Base-by-base conservation (phyloP, 2,113 vertebrate genomes). In the Corydoras sp. region DNA sequence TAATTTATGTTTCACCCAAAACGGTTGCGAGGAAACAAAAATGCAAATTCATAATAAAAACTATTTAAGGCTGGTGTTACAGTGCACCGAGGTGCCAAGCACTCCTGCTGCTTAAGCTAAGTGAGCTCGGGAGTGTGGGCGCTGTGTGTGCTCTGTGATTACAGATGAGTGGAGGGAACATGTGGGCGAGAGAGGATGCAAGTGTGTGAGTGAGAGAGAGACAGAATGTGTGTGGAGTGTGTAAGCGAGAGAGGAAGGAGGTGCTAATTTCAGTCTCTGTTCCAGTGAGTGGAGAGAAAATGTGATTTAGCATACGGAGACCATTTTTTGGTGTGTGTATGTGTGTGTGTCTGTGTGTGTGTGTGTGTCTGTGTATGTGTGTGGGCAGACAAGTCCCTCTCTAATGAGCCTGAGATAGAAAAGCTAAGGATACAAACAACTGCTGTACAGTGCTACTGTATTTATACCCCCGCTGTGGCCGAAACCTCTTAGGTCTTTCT, bases 271-370 rank as follows among this genome's bases (percentile, higher is more conserved):
- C 50, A 68, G 62, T 18, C 30, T 63, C 60, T 54, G 63, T 74
- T 71, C 71, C 75, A 66, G 65, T 64, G 56, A 29, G 59, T 74
- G 48, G 31, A 69, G 59, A 59, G 67, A 74, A 72, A 63, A 76
- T 67, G 59, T 32, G 55, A 70, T 68, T 53, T 71, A 53, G 32
- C 51, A 18, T 35, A 18, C 55, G 11, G 14, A 29, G 49, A 43
- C 51, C 7, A 32, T 49, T 59, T 15, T 68, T 68, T 68, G 18
- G 71, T 10, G 15, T 55, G 58, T 29, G 62, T 29, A 14, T 32
- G 59, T 32, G 59, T 32, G 30, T n/a, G 60, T 35, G 29, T 43
- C 35, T 43, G 7, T 4, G 62, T 29, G 24, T 32, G 59, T 32
- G 59, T 32, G 30, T n/a, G 60, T 35, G 29, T 43, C 35, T 43